Percentiles rank a stretch among this genome's conserved stretches.
Conservation (phyloP, 2,113 vertebrate genomes). For the Meles meles region DNA sequence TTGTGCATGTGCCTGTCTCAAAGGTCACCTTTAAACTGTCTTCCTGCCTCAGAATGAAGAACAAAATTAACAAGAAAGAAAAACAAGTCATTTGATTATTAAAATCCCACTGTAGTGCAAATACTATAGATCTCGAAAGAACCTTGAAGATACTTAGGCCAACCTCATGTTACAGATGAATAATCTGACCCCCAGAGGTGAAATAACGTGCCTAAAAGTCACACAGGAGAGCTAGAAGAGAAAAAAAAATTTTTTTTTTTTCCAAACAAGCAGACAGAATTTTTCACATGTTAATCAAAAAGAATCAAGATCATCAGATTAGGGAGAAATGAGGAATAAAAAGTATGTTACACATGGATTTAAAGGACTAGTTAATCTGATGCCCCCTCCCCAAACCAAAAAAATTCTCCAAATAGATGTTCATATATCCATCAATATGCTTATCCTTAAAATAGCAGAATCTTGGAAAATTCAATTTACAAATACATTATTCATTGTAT, state of each 20-base stretch:
- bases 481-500: slow-evolving; percentile 67
- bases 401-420: not conserved
- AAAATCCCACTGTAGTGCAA: slow-evolving; percentile 5
- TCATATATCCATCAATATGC: slow-evolving; percentile 37
- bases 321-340: slow-evolving; percentile 50
- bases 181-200: not conserved
- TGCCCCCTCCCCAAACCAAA: not conserved
- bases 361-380: slow-evolving; percentile 31
- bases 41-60: not conserved
- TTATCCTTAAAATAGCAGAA: slow-evolving; percentile 55
- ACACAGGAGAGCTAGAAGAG: slow-evolving; percentile 47
- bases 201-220: slow-evolving; percentile 39
- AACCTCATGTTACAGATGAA: not conserved
- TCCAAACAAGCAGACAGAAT: slow-evolving; percentile 58
- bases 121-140: not conserved
- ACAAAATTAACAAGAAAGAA: slow-evolving; percentile 30
- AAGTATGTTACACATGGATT: slow-evolving; percentile 32
- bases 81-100: slow-evolving; percentile 37
- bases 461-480: slow-evolving; percentile 65
- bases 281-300: slow-evolving; percentile 63
- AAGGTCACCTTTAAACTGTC: slow-evolving; percentile 2
- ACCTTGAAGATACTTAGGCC: not conserved
- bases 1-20: not conserved
- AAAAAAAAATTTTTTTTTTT: not conserved
- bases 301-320: slow-evolving; percentile 61